A percentile compares a stretch with the other conserved stretches of the same genome.
phyloP scores from a whole-genome alignment of 2,113 vertebrate species.

The Fregata magnificens region DNA sequence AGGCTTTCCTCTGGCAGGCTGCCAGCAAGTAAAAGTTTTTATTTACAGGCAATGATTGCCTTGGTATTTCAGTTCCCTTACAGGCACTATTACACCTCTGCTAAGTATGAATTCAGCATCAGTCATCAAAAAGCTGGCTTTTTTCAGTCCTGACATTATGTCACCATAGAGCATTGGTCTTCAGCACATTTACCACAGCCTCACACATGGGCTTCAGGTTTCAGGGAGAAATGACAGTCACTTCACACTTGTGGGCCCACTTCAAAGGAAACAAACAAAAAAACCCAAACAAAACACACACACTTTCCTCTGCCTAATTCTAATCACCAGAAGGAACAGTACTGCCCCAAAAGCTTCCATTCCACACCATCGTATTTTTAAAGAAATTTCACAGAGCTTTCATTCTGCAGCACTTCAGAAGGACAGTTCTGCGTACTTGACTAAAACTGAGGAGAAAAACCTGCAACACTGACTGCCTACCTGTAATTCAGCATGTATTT shows the following conservation, averaged over 20 bases:
- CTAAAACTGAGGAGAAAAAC: neutral
- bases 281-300: neutral
- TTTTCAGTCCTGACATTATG: neutral
- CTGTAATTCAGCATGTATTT: neutral
- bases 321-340: neutral
- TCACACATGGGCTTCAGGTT: neutral
- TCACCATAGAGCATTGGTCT: neutral
- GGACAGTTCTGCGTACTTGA: neutral
- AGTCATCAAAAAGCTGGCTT: neutral
- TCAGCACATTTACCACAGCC: neutral
- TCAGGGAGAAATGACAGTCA: neutral
- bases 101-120: neutral
- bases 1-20: neutral
- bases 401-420: neutral
- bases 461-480: neutral
- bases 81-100: neutral
- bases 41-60: neutral
- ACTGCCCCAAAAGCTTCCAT: neutral
- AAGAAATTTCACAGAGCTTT: neutral
- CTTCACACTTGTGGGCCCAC: neutral
- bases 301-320: neutral
- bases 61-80: neutral
- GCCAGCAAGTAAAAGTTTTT: neutral
- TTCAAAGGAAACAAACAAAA: neutral
- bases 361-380: neutral